A percentile compares a stretch with the other conserved stretches of the same genome.
Conservation (phyloP, 2,113 vertebrate genomes). For the Gymnogyps californianus region DNA sequence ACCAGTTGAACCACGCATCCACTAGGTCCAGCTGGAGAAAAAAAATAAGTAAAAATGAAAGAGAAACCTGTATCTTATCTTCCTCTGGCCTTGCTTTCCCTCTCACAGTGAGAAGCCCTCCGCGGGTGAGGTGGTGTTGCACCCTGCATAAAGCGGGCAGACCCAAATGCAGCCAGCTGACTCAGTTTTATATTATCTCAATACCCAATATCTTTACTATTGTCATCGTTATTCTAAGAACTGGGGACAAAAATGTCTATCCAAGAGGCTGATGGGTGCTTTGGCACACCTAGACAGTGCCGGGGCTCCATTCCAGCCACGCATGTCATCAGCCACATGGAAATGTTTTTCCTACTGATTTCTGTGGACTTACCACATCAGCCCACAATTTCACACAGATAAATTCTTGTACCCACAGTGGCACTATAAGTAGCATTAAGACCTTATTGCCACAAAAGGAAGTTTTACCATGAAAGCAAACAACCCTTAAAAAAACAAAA, state of each 20-base stretch:
- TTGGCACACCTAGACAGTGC: neutral
- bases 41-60: neutral
- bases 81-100: neutral
- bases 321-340: neutral
- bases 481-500: neutral
- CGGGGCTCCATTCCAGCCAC: neutral
- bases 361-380: neutral
- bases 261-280: neutral
- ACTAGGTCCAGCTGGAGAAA: neutral
- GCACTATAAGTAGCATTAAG: neutral
- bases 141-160: neutral
- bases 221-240: neutral
- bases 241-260: neutral
- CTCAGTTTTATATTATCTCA: neutral
- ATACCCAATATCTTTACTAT: too few relatives aligned
- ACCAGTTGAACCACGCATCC: neutral
- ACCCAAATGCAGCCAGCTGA: neutral
- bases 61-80: neutral
- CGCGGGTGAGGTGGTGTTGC: too few relatives aligned
- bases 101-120: neutral
- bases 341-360: neutral
- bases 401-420: neutral
- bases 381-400: neutral
- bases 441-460: neutral
- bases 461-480: neutral